Percentiles rank a stretch among this genome's conserved stretches.
Evolutionary conservation across 2,113 vertebrate genomes (phyloP).

Genomic region (Boulengeromyrus knoepffleri): DNA sequence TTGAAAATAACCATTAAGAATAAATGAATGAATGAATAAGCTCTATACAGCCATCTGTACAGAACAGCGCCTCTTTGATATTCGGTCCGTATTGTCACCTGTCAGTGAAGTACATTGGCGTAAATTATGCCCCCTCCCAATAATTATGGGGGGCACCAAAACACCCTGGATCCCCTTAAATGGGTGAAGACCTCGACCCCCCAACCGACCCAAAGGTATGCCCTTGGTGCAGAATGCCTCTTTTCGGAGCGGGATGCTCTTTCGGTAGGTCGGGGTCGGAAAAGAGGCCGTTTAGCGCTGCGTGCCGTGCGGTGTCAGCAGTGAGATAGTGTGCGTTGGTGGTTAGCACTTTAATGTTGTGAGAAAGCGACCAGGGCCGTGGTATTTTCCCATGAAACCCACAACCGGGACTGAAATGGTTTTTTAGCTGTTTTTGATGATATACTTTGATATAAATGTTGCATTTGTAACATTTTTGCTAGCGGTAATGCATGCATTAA

Average conservation of each 20-base stretch:
- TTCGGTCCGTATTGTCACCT: background rate
- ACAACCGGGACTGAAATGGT: background rate
- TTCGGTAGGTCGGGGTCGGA: background rate
- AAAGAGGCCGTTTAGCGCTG: background rate
- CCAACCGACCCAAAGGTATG: background rate
- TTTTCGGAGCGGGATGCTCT: background rate
- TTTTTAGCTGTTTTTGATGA: background rate
- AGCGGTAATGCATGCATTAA: background rate
- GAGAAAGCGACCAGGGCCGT: background rate
- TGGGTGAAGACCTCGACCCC: background rate
- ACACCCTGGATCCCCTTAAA: background rate
- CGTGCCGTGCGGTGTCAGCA: background rate
- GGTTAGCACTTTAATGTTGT: background rate
- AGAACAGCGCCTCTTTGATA: background rate
- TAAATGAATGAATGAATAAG: background rate
- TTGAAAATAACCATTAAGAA: background rate
- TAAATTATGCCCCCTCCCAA: background rate
- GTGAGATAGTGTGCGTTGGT: background rate
- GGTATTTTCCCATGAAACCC: background rate
- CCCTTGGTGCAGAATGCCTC: background rate
- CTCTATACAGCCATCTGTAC: background rate
- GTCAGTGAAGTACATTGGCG: background rate
- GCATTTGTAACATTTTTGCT: background rate
- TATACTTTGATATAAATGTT: background rate
- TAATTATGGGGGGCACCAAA: background rate